phyloP scores from a whole-genome alignment of 2,888 invertebrate genomes.

The Drosophila heteroneura region DNA sequence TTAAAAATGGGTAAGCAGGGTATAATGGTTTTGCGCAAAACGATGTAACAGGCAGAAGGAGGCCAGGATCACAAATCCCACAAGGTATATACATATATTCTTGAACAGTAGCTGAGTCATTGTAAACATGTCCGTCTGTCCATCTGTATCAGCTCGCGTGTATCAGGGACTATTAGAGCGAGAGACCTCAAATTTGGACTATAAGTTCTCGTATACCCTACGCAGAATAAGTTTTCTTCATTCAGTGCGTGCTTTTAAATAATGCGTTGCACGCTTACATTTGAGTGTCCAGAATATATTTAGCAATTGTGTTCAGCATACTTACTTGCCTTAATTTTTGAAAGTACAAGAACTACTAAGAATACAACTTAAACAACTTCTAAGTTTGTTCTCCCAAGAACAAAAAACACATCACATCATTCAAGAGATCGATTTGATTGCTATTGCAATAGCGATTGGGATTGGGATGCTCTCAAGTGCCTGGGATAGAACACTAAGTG shows the following conservation, averaged over 20 bases:
- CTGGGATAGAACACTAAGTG: slow-evolving; percentile 30
- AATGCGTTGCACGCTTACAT: too few species aligned
- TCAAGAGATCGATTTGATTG: slow-evolving; percentile 16
- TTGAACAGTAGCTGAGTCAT: neutral
- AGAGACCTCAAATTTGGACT: neutral
- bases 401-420: too few species aligned
- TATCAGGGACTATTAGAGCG: neutral
- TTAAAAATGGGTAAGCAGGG: neutral
- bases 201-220: neutral
- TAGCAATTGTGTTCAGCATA: neutral
- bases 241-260: neutral
- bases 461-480: slow-evolving; percentile 38
- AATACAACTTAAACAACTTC: neutral
- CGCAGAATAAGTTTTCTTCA: neutral
- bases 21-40: neutral
- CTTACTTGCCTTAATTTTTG: neutral
- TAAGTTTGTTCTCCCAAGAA: neutral
- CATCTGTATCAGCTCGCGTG: neutral
- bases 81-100: neutral
- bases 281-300: neutral
- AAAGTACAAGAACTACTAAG: neutral
- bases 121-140: neutral
- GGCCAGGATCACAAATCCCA: neutral
- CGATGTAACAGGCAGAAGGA: neutral
- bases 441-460: slow-evolving; percentile 1